A percentile compares a stretch with the other conserved stretches of the same genome.
These are phyloP conservation scores for Pelobates fuscus DNA, from an alignment of 2,113 vertebrate species.

Conservation along the genomic window DNA sequence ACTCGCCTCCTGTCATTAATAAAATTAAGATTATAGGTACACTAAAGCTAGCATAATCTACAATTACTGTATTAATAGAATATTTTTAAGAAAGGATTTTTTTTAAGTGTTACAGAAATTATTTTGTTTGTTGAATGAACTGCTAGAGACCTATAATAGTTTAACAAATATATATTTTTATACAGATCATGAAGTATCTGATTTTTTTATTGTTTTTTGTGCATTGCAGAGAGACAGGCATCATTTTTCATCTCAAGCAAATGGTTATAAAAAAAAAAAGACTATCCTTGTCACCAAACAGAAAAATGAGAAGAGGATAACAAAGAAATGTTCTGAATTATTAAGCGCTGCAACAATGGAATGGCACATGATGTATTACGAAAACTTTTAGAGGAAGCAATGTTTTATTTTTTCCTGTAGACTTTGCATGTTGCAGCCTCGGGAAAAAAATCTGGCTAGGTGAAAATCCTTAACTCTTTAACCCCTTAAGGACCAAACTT, in stretches of 20 bases:
- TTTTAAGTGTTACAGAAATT: no score
- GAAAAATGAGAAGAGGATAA: constrained; percentile 11
- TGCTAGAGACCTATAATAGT: not conserved
- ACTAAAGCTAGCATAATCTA: no score
- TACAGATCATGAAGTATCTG: not conserved
- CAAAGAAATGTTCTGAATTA: constrained; percentile 5
- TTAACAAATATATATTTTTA: not conserved
- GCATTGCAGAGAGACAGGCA: not conserved
- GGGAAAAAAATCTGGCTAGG: not conserved
- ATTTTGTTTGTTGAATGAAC: no score
- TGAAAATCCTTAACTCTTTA: not conserved
- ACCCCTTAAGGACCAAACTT: no score
- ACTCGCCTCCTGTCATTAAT: no score
- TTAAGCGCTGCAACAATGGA: not conserved
- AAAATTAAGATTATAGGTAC: no score
- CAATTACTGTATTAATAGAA: no score
- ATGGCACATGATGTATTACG: not conserved
- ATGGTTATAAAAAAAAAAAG: constrained; percentile 16
- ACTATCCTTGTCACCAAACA: constrained; percentile 18
- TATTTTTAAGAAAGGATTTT: no score
- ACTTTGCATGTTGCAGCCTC: not conserved
- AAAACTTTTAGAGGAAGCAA: not conserved
- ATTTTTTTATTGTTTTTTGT: not conserved
- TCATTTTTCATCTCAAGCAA: constrained; percentile 14
- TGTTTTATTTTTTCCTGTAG: not conserved